phyloP scores from a whole-genome alignment of 2,113 vertebrate species.

The Reinhardtius hippoglossoides region DNA sequence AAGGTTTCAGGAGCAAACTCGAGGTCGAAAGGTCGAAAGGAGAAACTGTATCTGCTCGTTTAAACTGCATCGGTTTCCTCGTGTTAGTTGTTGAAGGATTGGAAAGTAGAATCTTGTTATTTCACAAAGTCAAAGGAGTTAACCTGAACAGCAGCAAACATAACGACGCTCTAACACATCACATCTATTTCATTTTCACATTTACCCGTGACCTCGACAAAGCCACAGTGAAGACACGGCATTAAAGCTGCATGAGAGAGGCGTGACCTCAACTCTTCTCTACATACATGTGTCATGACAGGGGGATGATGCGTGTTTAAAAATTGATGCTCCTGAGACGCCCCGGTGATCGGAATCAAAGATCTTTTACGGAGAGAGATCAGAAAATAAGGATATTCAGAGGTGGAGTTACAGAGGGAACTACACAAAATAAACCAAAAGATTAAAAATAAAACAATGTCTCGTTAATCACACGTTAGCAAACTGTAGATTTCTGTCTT shows the following conservation, averaged over 20 bases:
- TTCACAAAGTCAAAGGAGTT: too few species aligned
- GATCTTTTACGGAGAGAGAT: neutral
- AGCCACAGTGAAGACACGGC: neutral
- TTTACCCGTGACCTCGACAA: neutral
- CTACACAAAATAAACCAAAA: too few species aligned
- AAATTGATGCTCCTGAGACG: neutral
- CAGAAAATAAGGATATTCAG: too few species aligned
- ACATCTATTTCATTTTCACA: neutral
- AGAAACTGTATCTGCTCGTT: neutral
- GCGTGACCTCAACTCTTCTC: neutral
- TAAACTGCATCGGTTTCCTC: too few species aligned
- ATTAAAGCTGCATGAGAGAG: slow-evolving; percentile 3
- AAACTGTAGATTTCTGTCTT: too few species aligned
- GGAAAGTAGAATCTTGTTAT: neutral
- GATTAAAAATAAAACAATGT: too few species aligned
- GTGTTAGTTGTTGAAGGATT: neutral
- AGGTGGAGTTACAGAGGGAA: too few species aligned
- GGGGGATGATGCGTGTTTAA: neutral
- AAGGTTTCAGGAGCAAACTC: neutral
- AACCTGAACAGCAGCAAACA: too few species aligned
- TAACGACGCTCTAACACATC: neutral
- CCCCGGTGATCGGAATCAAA: too few species aligned
- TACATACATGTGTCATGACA: neutral
- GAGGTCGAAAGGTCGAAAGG: neutral
- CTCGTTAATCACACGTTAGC: too few species aligned